Percentiles rank a stretch among this genome's conserved stretches.
Evolutionary conservation across 2,113 vertebrate genomes (phyloP).

Genomic region (Prietella phreatophila): DNA sequence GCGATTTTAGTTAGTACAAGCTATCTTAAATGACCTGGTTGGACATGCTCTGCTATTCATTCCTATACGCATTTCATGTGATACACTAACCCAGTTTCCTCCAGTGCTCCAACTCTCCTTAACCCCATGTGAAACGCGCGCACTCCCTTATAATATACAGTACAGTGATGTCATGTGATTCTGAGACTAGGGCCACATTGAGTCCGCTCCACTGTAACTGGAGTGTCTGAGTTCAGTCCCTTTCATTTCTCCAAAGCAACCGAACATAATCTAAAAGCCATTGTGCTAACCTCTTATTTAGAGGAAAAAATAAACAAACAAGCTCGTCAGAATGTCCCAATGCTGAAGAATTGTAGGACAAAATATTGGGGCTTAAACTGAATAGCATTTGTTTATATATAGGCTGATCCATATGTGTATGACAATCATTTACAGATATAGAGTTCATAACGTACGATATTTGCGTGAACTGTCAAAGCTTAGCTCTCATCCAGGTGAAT

Average conservation of each 20-base stretch:
- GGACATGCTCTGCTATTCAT: neutral
- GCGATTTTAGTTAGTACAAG: constrained; percentile 16
- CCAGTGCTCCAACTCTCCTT: neutral
- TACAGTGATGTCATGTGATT: constrained; percentile 42
- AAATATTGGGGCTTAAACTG: neutral
- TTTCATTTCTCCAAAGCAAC: neutral
- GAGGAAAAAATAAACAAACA: neutral
- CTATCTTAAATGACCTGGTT: neutral
- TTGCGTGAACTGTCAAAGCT: neutral
- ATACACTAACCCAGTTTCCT: neutral
- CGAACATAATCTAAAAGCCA: neutral
- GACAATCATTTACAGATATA: neutral
- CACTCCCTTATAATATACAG: constrained; percentile 25
- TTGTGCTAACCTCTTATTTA: neutral
- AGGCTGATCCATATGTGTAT: neutral
- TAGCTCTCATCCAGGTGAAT: neutral
- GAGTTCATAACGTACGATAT: neutral
- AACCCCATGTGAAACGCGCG: constrained; percentile 8
- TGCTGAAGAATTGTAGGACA: neutral
- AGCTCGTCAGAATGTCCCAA: neutral
- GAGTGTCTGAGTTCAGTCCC: neutral
- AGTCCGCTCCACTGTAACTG: neutral
- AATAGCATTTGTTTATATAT: neutral
- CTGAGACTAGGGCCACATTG: neutral
- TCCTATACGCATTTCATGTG: constrained; percentile 18